Conservation (phyloP, 2,888 invertebrate species). For the Polietes domitor region DNA sequence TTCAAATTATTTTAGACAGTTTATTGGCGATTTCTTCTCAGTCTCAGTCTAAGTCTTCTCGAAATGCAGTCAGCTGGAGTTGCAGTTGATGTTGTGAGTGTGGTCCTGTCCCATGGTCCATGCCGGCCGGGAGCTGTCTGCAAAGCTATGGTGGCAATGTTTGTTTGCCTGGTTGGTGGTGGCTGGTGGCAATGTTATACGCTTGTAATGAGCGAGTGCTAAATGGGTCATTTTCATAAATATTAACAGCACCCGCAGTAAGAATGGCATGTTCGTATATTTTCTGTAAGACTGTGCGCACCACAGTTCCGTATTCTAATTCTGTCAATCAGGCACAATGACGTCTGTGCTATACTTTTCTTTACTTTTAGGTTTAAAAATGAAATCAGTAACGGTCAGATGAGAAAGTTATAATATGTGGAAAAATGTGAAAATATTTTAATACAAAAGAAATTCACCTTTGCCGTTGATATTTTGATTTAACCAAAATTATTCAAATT, state of each 20-base stretch:
- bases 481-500: too few relatives aligned
- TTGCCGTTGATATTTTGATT: too few relatives aligned
- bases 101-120: background rate
- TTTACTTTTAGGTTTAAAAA: too few relatives aligned
- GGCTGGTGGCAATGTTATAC: slow-evolving; percentile 42
- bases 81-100: too few relatives aligned
- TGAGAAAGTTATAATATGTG: too few relatives aligned
- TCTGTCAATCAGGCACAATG: slow-evolving; percentile 74
- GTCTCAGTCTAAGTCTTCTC: background rate
- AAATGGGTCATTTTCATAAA: slow-evolving; percentile 44
- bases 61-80: background rate
- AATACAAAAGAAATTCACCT: too few relatives aligned
- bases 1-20: slow-evolving; percentile 40
- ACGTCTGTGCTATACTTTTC: too few relatives aligned
- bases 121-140: background rate
- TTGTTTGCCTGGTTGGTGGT: background rate
- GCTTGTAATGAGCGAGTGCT: slow-evolving; percentile 30
- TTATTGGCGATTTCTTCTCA: slow-evolving; percentile 26
- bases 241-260: slow-evolving; percentile 3
- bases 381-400: too few relatives aligned
- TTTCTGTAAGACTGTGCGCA: slow-evolving; percentile 13
- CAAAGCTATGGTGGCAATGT: background rate
- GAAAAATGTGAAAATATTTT: too few relatives aligned
- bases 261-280: slow-evolving; percentile 32
- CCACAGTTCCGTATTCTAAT: slow-evolving; percentile 76